Conservation (phyloP, 2,113 vertebrate species). For the Muntiacus reevesi region DNA sequence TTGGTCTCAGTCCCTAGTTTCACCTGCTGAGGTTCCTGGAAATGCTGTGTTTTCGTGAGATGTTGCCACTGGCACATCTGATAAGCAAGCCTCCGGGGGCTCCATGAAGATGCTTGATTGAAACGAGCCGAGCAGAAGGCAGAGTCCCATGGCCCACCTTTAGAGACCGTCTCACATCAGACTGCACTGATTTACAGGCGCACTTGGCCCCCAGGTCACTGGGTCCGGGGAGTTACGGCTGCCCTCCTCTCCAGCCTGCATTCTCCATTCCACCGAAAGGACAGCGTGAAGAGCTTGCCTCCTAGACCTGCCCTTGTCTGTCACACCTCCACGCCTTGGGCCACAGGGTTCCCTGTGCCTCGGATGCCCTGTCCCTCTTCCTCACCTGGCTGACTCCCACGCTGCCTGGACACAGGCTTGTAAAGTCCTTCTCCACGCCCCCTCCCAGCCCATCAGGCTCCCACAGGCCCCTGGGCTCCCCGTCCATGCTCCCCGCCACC, state of each 20-base stretch:
- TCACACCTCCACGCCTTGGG: background rate
- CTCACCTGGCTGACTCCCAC: background rate
- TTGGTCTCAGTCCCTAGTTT: background rate
- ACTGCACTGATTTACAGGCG: rapidly evolving
- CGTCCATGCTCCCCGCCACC: rapidly evolving
- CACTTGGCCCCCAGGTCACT: background rate
- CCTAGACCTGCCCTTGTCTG: rapidly evolving
- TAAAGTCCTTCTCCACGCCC: background rate
- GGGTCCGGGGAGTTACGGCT: background rate
- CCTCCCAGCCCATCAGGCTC: background rate
- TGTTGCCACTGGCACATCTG: background rate
- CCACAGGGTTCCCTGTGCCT: background rate
- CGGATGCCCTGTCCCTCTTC: background rate
- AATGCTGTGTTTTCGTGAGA: rapidly evolving
- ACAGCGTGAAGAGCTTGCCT: background rate
- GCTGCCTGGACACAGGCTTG: background rate
- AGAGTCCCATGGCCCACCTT: rapidly evolving
- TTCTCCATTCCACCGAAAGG: background rate
- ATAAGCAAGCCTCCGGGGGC: rapidly evolving
- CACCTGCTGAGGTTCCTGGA: background rate
- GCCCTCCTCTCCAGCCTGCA: background rate
- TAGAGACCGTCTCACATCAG: rapidly evolving
- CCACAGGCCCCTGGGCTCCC: background rate
- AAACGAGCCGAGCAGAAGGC: rapidly evolving
- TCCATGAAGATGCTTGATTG: rapidly evolving